Evolutionary conservation across 2,113 vertebrate genomes (phyloP).

Genomic region (Mungos mungo): DNA sequence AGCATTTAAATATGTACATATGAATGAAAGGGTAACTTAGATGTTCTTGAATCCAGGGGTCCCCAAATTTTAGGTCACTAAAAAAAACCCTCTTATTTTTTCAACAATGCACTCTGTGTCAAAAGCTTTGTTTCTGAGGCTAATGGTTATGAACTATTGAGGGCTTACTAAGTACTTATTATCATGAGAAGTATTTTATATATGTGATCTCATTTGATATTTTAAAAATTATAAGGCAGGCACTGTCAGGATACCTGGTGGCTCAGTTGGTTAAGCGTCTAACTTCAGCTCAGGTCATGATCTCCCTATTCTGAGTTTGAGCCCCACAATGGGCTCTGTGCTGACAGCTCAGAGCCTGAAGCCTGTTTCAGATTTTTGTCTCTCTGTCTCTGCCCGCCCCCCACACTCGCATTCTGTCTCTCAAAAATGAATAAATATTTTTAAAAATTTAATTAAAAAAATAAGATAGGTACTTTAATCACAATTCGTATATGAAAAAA

Average conservation of each 20-base stretch:
- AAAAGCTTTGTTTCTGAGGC: neutral
- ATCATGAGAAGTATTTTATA: neutral
- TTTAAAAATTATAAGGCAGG: neutral
- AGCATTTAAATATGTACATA: neutral
- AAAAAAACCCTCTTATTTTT: neutral
- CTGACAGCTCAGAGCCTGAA: too few relatives aligned
- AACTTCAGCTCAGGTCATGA: too few relatives aligned
- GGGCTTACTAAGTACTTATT: neutral
- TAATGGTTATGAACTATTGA: neutral
- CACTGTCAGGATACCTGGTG: neutral
- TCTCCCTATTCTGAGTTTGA: too few relatives aligned
- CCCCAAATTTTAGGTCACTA: neutral
- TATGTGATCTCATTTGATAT: neutral
- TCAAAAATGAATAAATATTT: neutral
- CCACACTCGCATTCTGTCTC: too few relatives aligned
- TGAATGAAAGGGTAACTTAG: neutral
- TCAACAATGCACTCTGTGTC: neutral
- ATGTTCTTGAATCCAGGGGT: neutral
- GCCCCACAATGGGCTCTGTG: too few relatives aligned
- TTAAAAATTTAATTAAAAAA: too few relatives aligned
- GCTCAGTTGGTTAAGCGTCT: too few relatives aligned
- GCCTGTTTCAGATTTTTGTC: too few relatives aligned
- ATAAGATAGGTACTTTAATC: neutral
- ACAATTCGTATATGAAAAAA: neutral
- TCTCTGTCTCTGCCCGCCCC: too few relatives aligned